Conservation (phyloP, 2,888 invertebrate species). For the Lasioglossum zephyrum region DNA sequence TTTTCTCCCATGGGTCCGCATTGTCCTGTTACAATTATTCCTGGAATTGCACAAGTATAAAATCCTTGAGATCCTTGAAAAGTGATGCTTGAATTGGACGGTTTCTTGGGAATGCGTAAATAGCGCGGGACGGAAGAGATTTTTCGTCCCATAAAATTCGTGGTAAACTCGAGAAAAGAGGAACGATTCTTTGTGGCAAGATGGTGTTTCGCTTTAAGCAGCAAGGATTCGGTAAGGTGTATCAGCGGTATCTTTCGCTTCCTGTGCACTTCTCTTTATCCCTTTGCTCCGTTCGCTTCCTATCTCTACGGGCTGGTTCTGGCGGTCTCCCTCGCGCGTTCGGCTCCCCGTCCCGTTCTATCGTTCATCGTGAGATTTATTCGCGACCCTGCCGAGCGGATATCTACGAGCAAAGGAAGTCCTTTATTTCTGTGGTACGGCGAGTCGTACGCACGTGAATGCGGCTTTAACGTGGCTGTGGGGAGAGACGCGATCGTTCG, state of each 20-base stretch:
- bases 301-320: constrained; percentile 27
- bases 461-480: constrained; percentile 50
- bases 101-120: background rate
- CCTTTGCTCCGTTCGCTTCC: constrained; percentile 23
- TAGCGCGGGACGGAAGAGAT: background rate
- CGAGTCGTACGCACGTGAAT: constrained; percentile 57
- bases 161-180: background rate
- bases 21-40: background rate
- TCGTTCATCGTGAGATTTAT: constrained; percentile 70
- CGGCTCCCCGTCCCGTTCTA: constrained; percentile 23
- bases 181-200: background rate
- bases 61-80: no score
- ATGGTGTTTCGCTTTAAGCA: constrained; percentile 15
- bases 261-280: constrained; percentile 32
- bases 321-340: constrained; percentile 1
- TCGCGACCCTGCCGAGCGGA: constrained; percentile 67
- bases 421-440: constrained; percentile 66
- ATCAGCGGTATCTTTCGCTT: constrained; percentile 38
- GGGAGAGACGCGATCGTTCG: constrained; percentile 33
- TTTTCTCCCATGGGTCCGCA: background rate
- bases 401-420: constrained; percentile 67
- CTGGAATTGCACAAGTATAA: no score
- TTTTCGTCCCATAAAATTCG: background rate
- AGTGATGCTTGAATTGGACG: no score
- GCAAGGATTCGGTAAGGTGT: constrained; percentile 38